Base-by-base conservation (phyloP, 2,113 vertebrate genomes). In the Clupea harengus region DNA sequence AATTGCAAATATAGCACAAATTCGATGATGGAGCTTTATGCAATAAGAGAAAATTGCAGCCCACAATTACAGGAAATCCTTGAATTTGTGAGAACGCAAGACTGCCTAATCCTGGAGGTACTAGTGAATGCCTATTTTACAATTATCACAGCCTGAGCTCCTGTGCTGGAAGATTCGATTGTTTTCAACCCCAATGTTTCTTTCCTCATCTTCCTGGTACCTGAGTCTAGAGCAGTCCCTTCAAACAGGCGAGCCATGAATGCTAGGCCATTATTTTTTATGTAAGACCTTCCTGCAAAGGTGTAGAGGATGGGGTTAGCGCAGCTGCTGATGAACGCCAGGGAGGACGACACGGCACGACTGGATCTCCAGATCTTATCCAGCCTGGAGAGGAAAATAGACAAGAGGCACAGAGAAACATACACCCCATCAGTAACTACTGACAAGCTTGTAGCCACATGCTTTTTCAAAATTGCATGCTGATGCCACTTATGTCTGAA, bases 161-260 rank as follows among this genome's bases (percentile, higher is more conserved):
- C 22, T 0, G 28, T 46, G 7, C 17, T 57, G 39, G 8, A 10
- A 46, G 78, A 46, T 50, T 86, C 67, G 20, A 39, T 25, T 11
- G 4, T 50, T 50, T 85, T 83, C 20, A 88, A 32, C 11, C 18
- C 9, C 6, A 90, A 7, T 4, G 6, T 52, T 3, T 32, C 54
- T 17, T 6, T 1, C 0, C 67, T 85, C 3, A 15, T 85, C 85
- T 83, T 92, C 85, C 87, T 93, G 22, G 2, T 87, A 2, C 15
- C 88, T 0, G 45, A 25, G 17, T 95, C 92, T 6, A 81, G 1
- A 0, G 91, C 91, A 0, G 91, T 95, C 7, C 93, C 92, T 81
- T 95, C 95, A 25, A 96, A 95, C 1, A 96, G 93, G 1, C 92
- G 91, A 0, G 94, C 95, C 94, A 96, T 95, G 91, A 96, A 96